These are phyloP conservation scores for Neuroscelio doddi DNA, from an alignment of 2,888 invertebrate genomes.

Conservation along the genomic window DNA sequence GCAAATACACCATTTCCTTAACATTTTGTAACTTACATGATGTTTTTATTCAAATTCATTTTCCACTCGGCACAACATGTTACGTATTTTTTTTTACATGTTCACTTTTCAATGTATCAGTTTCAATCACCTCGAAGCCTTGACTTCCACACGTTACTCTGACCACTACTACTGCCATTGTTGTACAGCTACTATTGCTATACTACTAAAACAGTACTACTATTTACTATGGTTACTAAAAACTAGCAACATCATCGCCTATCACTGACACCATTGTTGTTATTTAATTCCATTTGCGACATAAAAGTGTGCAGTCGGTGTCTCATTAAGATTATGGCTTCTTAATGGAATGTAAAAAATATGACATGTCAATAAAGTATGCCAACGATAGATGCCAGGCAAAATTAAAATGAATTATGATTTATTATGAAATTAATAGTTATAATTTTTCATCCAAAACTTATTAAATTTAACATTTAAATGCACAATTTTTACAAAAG, in stretches of 20 bases:
- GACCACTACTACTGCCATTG: slow-evolving; percentile 55
- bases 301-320: slow-evolving; percentile 61
- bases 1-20: no score
- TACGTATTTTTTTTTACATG: background rate
- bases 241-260: slow-evolving; percentile 33
- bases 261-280: slow-evolving; percentile 37
- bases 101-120: slow-evolving; percentile 49
- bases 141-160: slow-evolving; percentile 71
- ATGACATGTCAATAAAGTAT: background rate
- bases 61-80: background rate
- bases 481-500: no score
- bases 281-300: slow-evolving; percentile 27
- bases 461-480: no score
- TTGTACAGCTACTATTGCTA: slow-evolving; percentile 43
- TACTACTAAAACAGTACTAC: slow-evolving; percentile 48
- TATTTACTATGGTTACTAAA: slow-evolving; percentile 45
- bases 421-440: background rate
- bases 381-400: background rate
- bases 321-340: slow-evolving; percentile 44
- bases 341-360: background rate
- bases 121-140: slow-evolving; percentile 59
- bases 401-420: slow-evolving; percentile 5
- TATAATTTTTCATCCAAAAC: background rate
- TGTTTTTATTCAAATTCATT: background rate
- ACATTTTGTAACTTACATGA: background rate